Conservation (phyloP, 2,888 invertebrate genomes). For the Phengaris alcon region DNA sequence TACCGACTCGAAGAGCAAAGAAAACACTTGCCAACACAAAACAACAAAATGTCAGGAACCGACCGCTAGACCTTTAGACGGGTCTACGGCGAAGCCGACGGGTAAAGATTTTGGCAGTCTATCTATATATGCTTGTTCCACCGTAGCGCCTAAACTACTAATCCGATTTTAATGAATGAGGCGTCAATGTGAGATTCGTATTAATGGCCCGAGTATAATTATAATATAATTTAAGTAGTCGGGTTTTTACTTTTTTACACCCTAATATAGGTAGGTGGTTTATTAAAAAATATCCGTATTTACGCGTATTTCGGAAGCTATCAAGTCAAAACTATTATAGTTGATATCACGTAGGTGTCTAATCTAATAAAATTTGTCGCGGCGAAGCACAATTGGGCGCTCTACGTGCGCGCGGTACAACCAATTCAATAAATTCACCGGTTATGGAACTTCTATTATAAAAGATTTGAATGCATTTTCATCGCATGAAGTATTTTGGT, state of each 20-base stretch:
- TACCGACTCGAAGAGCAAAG: too few species aligned
- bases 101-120: too few species aligned
- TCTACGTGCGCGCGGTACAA: constrained; percentile 56
- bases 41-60: too few species aligned
- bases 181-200: too few species aligned
- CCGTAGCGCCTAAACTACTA: too few species aligned
- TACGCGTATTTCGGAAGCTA: neutral
- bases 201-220: too few species aligned
- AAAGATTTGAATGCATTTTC: constrained; percentile 69
- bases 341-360: constrained; percentile 34
- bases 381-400: constrained; percentile 58
- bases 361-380: constrained; percentile 62
- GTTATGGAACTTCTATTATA: constrained; percentile 55
- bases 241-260: neutral
- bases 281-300: neutral
- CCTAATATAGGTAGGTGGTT: neutral
- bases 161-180: too few species aligned
- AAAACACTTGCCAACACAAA: too few species aligned
- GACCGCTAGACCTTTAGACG: too few species aligned
- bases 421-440: constrained; percentile 66
- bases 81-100: too few species aligned
- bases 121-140: too few species aligned
- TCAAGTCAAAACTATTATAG: constrained; percentile 15
- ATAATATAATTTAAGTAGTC: too few species aligned
- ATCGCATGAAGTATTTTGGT: constrained; percentile 50